These are phyloP conservation scores for Lota lota DNA, from an alignment of 2,113 vertebrate genomes.

Conservation along the genomic window DNA sequence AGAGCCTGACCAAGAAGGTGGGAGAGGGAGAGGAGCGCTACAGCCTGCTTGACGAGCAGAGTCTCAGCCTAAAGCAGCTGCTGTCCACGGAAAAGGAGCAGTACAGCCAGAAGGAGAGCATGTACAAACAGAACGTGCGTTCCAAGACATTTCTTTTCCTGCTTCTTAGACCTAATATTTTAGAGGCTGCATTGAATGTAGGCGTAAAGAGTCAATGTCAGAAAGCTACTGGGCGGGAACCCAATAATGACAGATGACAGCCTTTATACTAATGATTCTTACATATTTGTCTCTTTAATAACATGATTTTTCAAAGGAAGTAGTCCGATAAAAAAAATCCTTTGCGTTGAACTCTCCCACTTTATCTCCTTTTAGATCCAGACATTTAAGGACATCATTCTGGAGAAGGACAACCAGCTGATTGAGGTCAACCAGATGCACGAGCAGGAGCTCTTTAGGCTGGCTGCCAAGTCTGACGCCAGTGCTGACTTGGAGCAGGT, in stretches of 20 bases:
- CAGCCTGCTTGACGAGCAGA: conserved; percentile 82
- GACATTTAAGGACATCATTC: conserved; percentile 82
- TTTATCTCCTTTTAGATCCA: conserved; percentile 68
- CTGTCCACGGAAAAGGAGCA: conserved; percentile 75
- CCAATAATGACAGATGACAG: too few relatives aligned
- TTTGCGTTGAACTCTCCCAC: too few relatives aligned
- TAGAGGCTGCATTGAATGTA: too few relatives aligned
- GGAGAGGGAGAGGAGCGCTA: conserved; percentile 83
- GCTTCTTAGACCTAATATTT: neutral
- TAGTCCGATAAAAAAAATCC: too few relatives aligned
- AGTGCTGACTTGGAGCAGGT: conserved; percentile 89
- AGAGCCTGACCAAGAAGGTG: conserved; percentile 84
- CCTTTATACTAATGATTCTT: too few relatives aligned
- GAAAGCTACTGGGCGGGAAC: too few relatives aligned
- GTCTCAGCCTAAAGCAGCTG: conserved; percentile 72
- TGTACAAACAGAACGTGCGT: conserved; percentile 82
- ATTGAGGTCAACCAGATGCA: conserved; percentile 76
- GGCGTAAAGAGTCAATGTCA: too few relatives aligned
- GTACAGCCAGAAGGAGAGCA: conserved; percentile 80
- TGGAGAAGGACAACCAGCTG: conserved; percentile 81
- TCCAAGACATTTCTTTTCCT: neutral
- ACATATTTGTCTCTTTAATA: neutral
- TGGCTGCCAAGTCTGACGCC: conserved; percentile 85
- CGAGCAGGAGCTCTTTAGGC: conserved; percentile 85
- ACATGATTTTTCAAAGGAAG: neutral